phyloP scores from a whole-genome alignment of 2,113 vertebrate genomes.

The Seriola aureovittata region DNA sequence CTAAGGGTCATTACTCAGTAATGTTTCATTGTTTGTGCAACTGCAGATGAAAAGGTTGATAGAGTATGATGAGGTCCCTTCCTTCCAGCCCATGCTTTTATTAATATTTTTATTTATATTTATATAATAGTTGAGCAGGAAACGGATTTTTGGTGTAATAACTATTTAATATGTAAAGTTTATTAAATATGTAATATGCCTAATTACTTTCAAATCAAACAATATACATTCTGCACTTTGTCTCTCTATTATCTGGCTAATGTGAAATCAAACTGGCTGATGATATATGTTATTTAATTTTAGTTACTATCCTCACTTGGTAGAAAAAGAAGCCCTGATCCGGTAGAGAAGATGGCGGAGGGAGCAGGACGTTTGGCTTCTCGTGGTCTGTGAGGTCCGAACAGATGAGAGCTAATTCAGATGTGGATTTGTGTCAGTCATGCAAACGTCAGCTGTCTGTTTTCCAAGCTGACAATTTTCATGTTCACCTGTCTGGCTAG shows the following conservation, averaged over 20 bases:
- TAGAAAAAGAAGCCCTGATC: neutral
- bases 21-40: neutral
- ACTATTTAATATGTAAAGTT: neutral
- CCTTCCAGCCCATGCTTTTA: neutral
- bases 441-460: neutral
- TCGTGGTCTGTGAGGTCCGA: no score
- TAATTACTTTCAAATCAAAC: neutral
- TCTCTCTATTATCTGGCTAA: no score
- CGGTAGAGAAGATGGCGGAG: no score
- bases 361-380: no score
- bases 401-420: no score
- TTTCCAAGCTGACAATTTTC: neutral
- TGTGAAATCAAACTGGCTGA: no score
- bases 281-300: neutral
- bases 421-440: no score
- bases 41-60: neutral
- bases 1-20: neutral
- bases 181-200: neutral
- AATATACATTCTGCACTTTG: neutral
- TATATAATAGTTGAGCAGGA: neutral
- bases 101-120: neutral
- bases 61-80: no score
- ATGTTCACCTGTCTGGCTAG: neutral
- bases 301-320: neutral
- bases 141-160: neutral